These are phyloP conservation scores for Hycleus cichorii DNA, from an alignment of 1,140 invertebrate genomes.

Conservation along the genomic window DNA sequence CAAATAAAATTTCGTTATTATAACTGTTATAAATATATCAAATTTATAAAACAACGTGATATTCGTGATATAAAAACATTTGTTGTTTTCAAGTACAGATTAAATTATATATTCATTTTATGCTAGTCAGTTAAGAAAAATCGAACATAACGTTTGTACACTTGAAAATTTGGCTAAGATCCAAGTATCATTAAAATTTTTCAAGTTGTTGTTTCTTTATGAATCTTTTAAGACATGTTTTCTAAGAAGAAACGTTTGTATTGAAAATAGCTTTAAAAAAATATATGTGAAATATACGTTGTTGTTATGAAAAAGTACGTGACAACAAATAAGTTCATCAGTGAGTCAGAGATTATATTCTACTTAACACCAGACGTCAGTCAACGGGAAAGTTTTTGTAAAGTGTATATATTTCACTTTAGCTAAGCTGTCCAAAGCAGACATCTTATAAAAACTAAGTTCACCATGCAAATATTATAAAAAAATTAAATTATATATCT, in stretches of 20 bases:
- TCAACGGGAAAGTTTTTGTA: slow-evolving; percentile 7
- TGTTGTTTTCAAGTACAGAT: slow-evolving; percentile 1
- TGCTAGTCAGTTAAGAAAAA: slow-evolving; percentile 13
- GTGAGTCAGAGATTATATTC: slow-evolving; percentile 7
- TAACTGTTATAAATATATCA: too few relatives aligned
- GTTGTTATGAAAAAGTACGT: background rate
- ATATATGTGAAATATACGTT: too few relatives aligned
- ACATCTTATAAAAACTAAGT: slow-evolving; percentile 5
- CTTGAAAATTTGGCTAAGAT: slow-evolving; percentile 8
- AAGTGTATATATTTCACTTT: slow-evolving; percentile 10
- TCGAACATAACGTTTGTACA: slow-evolving; percentile 9
- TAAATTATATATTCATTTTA: slow-evolving; percentile 11
- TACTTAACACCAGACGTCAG: slow-evolving; percentile 6
- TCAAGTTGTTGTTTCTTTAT: slow-evolving; percentile 6
- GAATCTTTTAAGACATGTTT: background rate
- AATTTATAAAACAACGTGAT: too few relatives aligned
- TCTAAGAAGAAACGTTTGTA: too few relatives aligned
- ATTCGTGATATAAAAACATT: too few relatives aligned
- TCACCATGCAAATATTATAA: slow-evolving; percentile 11
- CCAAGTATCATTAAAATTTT: slow-evolving; percentile 16
- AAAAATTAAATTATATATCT: slow-evolving; percentile 5
- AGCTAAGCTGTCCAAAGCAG: slow-evolving; percentile 9
- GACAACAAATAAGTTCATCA: slow-evolving; percentile 9
- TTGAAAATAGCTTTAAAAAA: too few relatives aligned
- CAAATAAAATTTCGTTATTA: too few relatives aligned